These are phyloP conservation scores for Trididemnum nubilum DNA, from an alignment of 23 tunicate genomes.

Conservation along the genomic window DNA sequence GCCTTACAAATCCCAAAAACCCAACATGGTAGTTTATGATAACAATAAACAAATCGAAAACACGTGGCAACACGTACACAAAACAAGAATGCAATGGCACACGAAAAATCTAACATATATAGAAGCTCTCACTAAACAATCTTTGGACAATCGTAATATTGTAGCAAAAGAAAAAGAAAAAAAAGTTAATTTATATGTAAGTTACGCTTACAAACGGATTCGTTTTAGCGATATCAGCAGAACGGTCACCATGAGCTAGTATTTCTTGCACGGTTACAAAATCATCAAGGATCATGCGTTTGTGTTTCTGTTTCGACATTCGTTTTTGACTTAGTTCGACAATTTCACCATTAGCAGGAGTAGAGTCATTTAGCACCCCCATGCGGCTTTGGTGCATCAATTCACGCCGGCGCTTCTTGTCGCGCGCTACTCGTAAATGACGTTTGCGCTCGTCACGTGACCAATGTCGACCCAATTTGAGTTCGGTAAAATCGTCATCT, in stretches of 20 bases:
- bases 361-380: constrained; percentile 46
- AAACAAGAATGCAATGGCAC: no score
- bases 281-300: constrained; percentile 63
- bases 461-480: constrained; percentile 70
- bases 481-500: constrained; percentile 53
- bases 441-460: constrained; percentile 65
- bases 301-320: constrained; percentile 40
- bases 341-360: constrained; percentile 48
- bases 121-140: no score
- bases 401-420: constrained; percentile 51
- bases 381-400: constrained; percentile 61
- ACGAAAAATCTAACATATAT: no score
- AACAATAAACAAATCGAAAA: no score
- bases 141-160: no score
- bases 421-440: constrained; percentile 60
- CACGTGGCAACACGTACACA: no score
- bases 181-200: constrained; percentile 38
- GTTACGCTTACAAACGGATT: constrained; percentile 69
- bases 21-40: no score
- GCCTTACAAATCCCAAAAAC: no score
- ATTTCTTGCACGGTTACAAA: constrained; percentile 73
- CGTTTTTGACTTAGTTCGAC: constrained; percentile 61
- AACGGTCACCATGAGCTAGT: constrained; percentile 56
- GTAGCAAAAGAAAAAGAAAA: neutral
- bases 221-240: constrained; percentile 17